Evolutionary conservation across 2,113 vertebrate species (phyloP).

Genomic region (Hemichromis elongatus): DNA sequence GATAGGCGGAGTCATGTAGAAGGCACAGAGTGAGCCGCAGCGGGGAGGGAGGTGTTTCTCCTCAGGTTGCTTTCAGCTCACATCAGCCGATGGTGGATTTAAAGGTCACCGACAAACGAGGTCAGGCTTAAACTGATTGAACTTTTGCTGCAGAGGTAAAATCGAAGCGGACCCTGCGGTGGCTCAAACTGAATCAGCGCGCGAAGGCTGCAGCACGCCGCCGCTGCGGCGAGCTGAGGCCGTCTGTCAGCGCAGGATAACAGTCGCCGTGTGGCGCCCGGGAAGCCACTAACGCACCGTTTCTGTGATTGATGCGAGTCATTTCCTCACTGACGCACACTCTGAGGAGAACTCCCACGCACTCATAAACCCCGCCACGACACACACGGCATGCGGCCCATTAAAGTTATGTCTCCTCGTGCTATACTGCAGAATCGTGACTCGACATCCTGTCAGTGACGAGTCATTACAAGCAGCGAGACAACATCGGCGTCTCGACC

Average conservation of each 20-base stretch:
- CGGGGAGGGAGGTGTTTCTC: not conserved
- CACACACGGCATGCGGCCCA: not conserved
- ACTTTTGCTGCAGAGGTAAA: not conserved
- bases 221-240: not conserved
- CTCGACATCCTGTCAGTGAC: not conserved
- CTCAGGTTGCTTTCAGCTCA: not conserved
- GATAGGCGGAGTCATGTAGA: not conserved
- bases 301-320: constrained; percentile 30
- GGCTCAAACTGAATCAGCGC: not conserved
- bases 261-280: not conserved
- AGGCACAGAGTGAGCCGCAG: not conserved
- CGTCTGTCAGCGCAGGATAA: not conserved
- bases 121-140: not conserved
- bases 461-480: not conserved
- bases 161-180: not conserved
- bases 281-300: not conserved
- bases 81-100: not conserved
- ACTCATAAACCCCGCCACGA: not conserved
- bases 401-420: not conserved
- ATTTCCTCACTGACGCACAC: constrained; percentile 16
- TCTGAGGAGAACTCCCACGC: constrained; percentile 12
- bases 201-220: not conserved
- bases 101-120: not conserved
- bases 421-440: constrained; percentile 20
- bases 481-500: not conserved